Conservation (phyloP, 2,797 vertebrate species). For the Megaceryle alcyon region DNA sequence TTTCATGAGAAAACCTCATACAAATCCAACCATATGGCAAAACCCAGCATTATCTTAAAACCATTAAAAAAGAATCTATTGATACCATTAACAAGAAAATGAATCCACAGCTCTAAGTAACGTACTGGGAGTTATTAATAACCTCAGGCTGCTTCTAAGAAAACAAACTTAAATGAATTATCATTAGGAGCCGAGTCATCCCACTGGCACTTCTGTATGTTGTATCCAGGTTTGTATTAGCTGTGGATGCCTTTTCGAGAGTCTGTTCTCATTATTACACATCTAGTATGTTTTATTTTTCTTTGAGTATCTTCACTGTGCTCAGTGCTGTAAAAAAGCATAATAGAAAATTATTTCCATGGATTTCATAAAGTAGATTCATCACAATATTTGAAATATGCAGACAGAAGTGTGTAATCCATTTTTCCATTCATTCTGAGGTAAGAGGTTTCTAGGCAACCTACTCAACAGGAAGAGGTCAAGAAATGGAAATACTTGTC, state of each 20-base stretch:
- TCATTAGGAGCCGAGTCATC: constrained; percentile 18
- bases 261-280: neutral
- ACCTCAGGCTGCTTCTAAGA: constrained; percentile 13
- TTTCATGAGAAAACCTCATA: constrained; percentile 31
- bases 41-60: constrained; percentile 46
- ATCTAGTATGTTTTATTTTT: neutral
- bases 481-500: neutral
- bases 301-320: neutral
- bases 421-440: neutral
- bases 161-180: constrained; percentile 48
- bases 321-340: neutral
- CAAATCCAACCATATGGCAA: constrained; percentile 59
- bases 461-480: neutral
- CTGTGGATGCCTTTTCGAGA: neutral
- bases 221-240: neutral
- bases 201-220: neutral
- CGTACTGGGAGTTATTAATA: constrained; percentile 37
- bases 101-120: constrained; percentile 1
- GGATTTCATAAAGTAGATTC: neutral
- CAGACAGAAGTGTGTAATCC: neutral
- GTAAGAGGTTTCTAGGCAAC: constrained; percentile 12
- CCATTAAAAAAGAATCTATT: constrained; percentile 31
- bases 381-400: neutral
- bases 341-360: neutral
- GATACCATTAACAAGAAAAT: constrained; percentile 20